Base-by-base conservation (phyloP, 1,140 invertebrate genomes). In the Wiebesia pumilae region DNA sequence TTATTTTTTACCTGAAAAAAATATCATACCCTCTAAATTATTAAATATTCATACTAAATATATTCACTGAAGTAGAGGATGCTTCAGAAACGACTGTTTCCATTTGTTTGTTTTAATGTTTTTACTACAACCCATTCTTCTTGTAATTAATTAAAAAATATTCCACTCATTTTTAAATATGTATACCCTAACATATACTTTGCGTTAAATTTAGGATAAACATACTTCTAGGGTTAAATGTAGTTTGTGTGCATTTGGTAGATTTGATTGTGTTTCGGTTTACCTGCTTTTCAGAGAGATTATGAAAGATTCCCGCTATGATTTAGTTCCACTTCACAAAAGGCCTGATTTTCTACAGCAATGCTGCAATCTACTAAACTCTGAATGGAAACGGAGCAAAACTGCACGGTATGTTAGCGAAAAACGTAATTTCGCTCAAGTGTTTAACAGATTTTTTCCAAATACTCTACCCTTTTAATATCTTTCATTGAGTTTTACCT, bases 311-410 rank as follows among this genome's bases (percentile, higher is more conserved):
- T 89, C 87, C 77, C 88, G 89, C 35, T 93, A 93, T 84, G 83
- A 87, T 91, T 95, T 97, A 86, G 91, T 97, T 89, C 95, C 95
- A 86, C 93, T 97, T 86, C 96, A 97, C 89, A 93, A 95, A 88
- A 93, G 96, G 89, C 96, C 96, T 69, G 94, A 97, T 90, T 95
- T 96, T 89, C 92, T 95, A 67, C 93, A 94, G 90, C 92, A 95
- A 90, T 97, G 96, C 89, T 97, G 96, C 91, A 94, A 95, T 88
- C 93, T 97, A 85, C 95, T 97, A 85, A 97, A 97, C 93, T 95
- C 95, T 65, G 96, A 97, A 95, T 97, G 97, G 97, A 96, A 96
- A 88, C 94, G 97, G 86, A 97, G 96, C 88, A 95, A 96, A 91
- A 96, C 95, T 79, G 96, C 96, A 87, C 94, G 97, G 93, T 94